Evolutionary conservation across 1,140 invertebrate species (phyloP), one percentile per base, ranked within the genome.

Genomic region (Brachionus rotundiformis): DNA sequence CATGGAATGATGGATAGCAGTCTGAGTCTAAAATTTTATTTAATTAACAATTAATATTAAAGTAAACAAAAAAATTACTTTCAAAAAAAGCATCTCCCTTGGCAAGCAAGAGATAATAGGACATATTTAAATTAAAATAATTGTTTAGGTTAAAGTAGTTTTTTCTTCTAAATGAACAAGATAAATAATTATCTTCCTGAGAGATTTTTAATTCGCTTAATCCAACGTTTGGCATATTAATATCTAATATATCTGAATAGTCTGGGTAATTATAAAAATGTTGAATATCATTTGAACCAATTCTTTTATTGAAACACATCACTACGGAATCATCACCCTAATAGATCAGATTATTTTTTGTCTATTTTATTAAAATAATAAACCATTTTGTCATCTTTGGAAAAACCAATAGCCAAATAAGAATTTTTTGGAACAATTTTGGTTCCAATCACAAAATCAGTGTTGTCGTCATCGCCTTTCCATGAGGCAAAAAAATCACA

Each of bases 161-260:
- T 49, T 77, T 19, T 33, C 73, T 39, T 47, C 23, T 77, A 19
- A 77, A 77, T 3, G 49, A 77, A 59, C 73, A 77, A 16, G 36
- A 29, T 2, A 77, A 19, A 77, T n/a, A 54, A 49, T 25, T 47
- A n/a, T 77, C 19, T 29, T 49, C 49, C 7, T 75, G 27, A 3
- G 16, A 25, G 29, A 75, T 33, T 27, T 31, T 0, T 6, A 49
- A 11, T 1, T 75, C 13, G 29, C 71, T 75, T 1, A 75, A 8
- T 4, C 71, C 71, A 39, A 49, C 5, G 41, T 27, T 25, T 2
- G 71, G 71, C 4, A 6, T 23, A 11, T 75, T 11, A 11, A 5
- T 13, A 39, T 75, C 71, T 11, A 75, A 10, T 27, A 75, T 49
- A 8, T 75, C 44, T 13, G 71, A 75, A 33, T 31, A 39, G 13